Evolutionary conservation across 2,113 vertebrate species (phyloP), one percentile per base, ranked within the genome.

Genomic region (Poecile atricapillus): DNA sequence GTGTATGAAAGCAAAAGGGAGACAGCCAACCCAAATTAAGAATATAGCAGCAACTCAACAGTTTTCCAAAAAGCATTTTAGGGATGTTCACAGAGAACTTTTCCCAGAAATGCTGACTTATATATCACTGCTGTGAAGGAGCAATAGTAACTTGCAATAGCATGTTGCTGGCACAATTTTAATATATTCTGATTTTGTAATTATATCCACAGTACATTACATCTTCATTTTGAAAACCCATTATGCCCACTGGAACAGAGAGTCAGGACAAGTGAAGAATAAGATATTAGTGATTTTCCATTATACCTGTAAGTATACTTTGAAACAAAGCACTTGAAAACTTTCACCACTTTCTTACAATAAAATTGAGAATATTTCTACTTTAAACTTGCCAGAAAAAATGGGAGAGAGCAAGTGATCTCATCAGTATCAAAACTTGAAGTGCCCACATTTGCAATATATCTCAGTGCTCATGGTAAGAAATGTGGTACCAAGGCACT

Each of bases 51-150:
- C 35, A 65, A 74, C 70, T 41, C 28, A 49, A 75, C 43, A 65
- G 46, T 93, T 93, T 88, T 95, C 63, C 50, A 64, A 63, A 64
- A 88, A 88, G 39, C 47, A 30, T 87, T 64, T 94, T 86, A 83
- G 15, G 35, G 68, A 65, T 85, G 50, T 49, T 75, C 44, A 49
- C 79, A 75, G 41, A 71, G 25, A 96, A 75, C 53, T 89, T 87
- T 84, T 76, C 77, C 86, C 86, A 89, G 94, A 94, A 94, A 70
- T 80, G 60, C 49, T 90, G 81, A 30, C 77, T 79, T 92, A 43
- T 77, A 65, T 58, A 93, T 56, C 50, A 79, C 43, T 83, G 35
- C 62, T 84, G 25, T 85, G 71, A 73, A 69, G 64, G 53, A 92
- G 41, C 41, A 84, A 56, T 25, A 60, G 58, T 59, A 92, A 83